Evolutionary conservation across 1,140 invertebrate genomes (phyloP).

Genomic region (Lordiphosa stackelbergi): DNA sequence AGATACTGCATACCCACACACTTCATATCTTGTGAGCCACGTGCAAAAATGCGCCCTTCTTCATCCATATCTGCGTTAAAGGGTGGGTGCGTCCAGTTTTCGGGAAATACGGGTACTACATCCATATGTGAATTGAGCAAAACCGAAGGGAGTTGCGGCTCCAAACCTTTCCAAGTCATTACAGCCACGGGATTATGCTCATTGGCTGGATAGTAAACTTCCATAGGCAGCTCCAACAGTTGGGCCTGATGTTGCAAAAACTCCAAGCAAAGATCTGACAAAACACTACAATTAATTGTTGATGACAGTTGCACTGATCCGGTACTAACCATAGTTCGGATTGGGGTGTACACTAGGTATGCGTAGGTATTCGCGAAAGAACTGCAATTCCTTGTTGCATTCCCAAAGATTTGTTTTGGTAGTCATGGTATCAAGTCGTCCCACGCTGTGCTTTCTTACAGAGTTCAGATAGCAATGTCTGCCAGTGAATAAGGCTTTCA

Average conservation of each 20-base stretch:
- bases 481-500: too few relatives aligned
- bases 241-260: constrained; percentile 45
- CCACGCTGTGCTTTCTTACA: too few relatives aligned
- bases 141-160: constrained; percentile 86
- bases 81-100: constrained; percentile 82
- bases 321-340: constrained; percentile 85
- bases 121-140: constrained; percentile 77
- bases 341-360: constrained; percentile 90
- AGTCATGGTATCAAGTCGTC: too few relatives aligned
- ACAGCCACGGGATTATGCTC: constrained; percentile 65
- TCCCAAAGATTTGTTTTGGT: constrained; percentile 35
- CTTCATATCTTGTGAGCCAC: constrained; percentile 92
- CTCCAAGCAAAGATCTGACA: constrained; percentile 38
- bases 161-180: constrained; percentile 87
- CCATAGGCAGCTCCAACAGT: constrained; percentile 27
- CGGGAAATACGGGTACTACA: constrained; percentile 91
- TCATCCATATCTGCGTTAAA: constrained; percentile 86
- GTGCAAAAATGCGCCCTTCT: constrained; percentile 86
- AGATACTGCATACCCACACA: constrained; percentile 87
- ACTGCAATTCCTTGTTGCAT: constrained; percentile 83
- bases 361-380: constrained; percentile 87
- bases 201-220: constrained; percentile 64
- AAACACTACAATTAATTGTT: background rate
- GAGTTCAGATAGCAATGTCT: too few relatives aligned
- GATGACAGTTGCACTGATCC: background rate